Percentiles rank a stretch among this genome's conserved stretches.
Evolutionary conservation across 2,888 invertebrate species (phyloP).

Genomic region (Gastrophysa polygoni): DNA sequence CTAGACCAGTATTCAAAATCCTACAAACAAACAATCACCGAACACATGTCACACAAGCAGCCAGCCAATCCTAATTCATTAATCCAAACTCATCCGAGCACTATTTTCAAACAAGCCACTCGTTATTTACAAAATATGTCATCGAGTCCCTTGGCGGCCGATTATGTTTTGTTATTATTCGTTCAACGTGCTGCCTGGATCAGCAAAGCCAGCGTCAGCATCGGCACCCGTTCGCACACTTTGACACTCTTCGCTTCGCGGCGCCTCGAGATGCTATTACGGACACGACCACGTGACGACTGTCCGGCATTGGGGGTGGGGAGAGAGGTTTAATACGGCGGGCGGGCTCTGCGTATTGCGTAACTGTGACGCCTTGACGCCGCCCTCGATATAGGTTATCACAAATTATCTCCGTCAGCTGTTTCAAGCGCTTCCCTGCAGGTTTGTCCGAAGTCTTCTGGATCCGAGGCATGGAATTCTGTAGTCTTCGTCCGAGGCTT

Average conservation of each 20-base stretch:
- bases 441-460: background rate
- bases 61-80: conserved; percentile 24
- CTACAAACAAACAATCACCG: conserved; percentile 17
- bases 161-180: conserved; percentile 6
- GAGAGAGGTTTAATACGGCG: background rate
- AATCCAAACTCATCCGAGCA: conserved; percentile 12
- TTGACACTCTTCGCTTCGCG: background rate
- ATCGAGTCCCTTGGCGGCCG: conserved; percentile 16
- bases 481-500: no score
- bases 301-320: background rate
- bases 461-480: no score
- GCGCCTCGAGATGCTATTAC: background rate
- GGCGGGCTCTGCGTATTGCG: background rate
- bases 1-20: conserved; percentile 7
- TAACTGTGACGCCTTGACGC: background rate
- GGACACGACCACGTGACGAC: background rate
- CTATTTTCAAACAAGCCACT: conserved; percentile 30
- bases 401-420: background rate
- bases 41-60: conserved; percentile 25
- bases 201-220: background rate
- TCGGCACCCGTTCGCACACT: no score
- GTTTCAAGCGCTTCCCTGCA: background rate
- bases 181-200: background rate
- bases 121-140: conserved; percentile 33
- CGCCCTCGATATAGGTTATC: background rate